Conservation (phyloP, 2,113 vertebrate species). For the Notarius lentiginosus region DNA sequence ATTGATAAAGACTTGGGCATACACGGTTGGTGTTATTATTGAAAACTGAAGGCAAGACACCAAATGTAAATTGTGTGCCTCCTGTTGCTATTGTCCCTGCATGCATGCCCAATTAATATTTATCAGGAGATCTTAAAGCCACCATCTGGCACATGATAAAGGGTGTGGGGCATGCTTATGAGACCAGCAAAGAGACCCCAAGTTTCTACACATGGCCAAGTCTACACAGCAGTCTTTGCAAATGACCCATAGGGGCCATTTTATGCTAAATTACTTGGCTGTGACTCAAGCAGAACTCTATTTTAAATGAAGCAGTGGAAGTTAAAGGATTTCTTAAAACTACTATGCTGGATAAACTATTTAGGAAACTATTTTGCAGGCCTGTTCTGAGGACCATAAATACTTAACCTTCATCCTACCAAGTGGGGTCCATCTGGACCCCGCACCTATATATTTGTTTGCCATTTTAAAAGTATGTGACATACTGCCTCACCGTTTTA, state of each 20-base stretch:
- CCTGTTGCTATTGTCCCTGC: slow-evolving; percentile 24
- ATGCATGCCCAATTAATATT: slow-evolving; percentile 72
- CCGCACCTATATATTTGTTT: too few relatives aligned
- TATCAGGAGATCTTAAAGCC: slow-evolving; percentile 68
- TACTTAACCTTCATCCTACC: not conserved
- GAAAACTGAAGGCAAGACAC: not conserved
- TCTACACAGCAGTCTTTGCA: slow-evolving; percentile 25
- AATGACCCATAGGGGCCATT: slow-evolving; percentile 19
- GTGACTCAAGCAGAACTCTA: not conserved
- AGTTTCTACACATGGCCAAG: slow-evolving; percentile 27
- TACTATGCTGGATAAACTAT: not conserved
- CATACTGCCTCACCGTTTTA: too few relatives aligned
- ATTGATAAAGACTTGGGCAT: not conserved
- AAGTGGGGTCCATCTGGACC: too few relatives aligned
- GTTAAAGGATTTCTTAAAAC: not conserved
- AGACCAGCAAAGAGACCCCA: slow-evolving; percentile 45
- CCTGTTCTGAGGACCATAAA: not conserved
- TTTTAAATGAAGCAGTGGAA: not conserved
- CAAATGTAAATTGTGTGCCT: slow-evolving; percentile 3
- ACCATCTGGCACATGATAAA: slow-evolving; percentile 71
- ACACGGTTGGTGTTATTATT: not conserved
- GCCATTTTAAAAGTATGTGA: too few relatives aligned
- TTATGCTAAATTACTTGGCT: slow-evolving; percentile 21
- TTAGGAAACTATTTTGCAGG: not conserved
- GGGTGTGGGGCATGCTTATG: slow-evolving; percentile 56